Conservation (phyloP, 2,888 invertebrate genomes). For the Aleiodes leptofemur region DNA sequence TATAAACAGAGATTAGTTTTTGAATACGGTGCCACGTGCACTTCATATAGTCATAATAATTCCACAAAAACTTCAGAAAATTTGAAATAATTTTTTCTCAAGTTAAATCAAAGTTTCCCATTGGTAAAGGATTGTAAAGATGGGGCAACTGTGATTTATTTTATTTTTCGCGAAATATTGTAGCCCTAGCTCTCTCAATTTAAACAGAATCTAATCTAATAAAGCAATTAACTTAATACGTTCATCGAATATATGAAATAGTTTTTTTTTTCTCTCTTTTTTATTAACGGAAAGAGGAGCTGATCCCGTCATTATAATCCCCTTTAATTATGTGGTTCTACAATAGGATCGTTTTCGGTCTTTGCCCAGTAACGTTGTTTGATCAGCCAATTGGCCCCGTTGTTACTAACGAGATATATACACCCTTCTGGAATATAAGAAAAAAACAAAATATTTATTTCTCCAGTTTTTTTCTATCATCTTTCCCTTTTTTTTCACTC, state of each 20-base stretch:
- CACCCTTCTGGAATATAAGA: neutral
- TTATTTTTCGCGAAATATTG: slow-evolving; percentile 33
- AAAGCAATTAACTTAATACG: slow-evolving; percentile 72
- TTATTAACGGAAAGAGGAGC: slow-evolving; percentile 26
- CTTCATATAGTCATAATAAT: no score
- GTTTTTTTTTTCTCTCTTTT: neutral
- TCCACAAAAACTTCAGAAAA: no score
- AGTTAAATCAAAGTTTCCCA: slow-evolving; percentile 21
- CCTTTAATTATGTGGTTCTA: slow-evolving; percentile 71
- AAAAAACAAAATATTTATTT: neutral
- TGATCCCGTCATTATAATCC: slow-evolving; percentile 69
- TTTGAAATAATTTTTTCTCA: no score
- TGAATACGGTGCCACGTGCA: no score
- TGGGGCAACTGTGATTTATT: slow-evolving; percentile 2
- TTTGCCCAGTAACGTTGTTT: slow-evolving; percentile 53
- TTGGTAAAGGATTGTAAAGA: slow-evolving; percentile 21
- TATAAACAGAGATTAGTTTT: no score
- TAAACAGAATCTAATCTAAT: slow-evolving; percentile 66
- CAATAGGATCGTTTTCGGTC: slow-evolving; percentile 49
- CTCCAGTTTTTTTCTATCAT: neutral
- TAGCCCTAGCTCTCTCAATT: slow-evolving; percentile 48
- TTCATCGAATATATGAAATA: slow-evolving; percentile 54
- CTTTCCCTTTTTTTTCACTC: neutral
- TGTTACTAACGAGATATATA: slow-evolving; percentile 12
- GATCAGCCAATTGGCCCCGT: slow-evolving; percentile 55